phyloP scores from a whole-genome alignment of 2,113 vertebrate genomes.

The Cepphus grylle region DNA sequence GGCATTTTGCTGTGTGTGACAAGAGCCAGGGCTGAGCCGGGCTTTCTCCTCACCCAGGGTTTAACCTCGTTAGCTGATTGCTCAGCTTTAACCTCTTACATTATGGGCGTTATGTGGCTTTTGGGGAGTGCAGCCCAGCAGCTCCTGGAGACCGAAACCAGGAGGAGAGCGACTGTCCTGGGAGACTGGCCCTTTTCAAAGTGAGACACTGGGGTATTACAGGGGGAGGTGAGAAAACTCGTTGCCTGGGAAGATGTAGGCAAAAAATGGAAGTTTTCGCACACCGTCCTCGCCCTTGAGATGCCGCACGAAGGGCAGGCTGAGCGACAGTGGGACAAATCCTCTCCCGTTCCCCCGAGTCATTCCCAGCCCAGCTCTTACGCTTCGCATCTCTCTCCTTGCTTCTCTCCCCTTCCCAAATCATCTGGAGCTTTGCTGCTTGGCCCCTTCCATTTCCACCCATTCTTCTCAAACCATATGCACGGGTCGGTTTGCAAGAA shows the following conservation, averaged over 20 bases:
- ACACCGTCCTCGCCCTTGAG: too few relatives aligned
- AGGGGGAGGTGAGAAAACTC: neutral
- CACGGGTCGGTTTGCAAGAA: neutral
- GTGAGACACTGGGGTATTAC: neutral
- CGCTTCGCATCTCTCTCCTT: neutral
- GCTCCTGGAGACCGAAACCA: neutral
- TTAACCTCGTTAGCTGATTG: neutral
- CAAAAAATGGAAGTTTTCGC: neutral
- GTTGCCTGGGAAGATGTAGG: neutral
- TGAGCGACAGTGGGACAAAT: neutral
- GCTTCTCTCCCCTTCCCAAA: neutral
- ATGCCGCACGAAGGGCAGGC: neutral
- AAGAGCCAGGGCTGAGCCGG: neutral
- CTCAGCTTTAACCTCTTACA: neutral
- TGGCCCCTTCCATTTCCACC: neutral
- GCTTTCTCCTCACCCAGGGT: neutral
- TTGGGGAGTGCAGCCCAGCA: neutral
- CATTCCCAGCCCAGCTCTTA: neutral
- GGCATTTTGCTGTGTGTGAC: neutral
- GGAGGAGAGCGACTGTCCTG: neutral
- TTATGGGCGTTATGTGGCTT: neutral
- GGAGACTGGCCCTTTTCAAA: neutral
- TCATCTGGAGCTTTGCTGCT: neutral
- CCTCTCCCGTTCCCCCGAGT: neutral
- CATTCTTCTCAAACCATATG: neutral